Conservation (phyloP, 1,140 invertebrate genomes). For the Tetramorium simillimum region DNA sequence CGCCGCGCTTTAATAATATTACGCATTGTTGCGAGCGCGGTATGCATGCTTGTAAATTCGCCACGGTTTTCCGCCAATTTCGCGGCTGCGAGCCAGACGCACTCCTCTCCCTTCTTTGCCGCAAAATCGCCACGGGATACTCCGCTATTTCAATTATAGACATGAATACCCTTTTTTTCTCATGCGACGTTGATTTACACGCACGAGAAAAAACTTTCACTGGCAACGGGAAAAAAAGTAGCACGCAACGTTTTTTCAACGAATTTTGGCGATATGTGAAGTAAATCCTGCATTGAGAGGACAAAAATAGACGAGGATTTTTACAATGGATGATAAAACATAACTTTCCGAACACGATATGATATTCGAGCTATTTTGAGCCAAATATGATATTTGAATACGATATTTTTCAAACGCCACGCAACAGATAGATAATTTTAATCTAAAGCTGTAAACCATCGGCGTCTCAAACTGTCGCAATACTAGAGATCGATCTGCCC, state of each 20-base stretch:
- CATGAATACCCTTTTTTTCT: constrained; percentile 4
- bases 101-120: constrained; percentile 43
- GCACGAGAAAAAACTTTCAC: background rate
- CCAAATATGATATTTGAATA: background rate
- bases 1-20: constrained; percentile 64
- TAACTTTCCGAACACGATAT: background rate
- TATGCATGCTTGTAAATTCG: constrained; percentile 67
- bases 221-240: background rate
- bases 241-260: background rate
- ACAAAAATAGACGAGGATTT: background rate
- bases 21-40: constrained; percentile 64
- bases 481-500: background rate
- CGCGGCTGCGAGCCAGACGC: constrained; percentile 62
- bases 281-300: background rate
- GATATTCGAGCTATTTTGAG: background rate
- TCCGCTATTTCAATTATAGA: constrained; percentile 58
- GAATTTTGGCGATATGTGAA: background rate
- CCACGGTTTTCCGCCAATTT: constrained; percentile 67
- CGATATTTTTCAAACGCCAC: background rate
- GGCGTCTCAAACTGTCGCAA: background rate
- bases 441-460: background rate
- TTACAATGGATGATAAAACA: background rate
- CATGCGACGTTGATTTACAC: constrained; percentile 22
- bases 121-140: constrained; percentile 47
- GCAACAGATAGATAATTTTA: background rate